Percentiles rank a stretch among this genome's conserved stretches.
Conservation (phyloP, 2,113 vertebrate genomes). For the Hydrolagus affinis region DNA sequence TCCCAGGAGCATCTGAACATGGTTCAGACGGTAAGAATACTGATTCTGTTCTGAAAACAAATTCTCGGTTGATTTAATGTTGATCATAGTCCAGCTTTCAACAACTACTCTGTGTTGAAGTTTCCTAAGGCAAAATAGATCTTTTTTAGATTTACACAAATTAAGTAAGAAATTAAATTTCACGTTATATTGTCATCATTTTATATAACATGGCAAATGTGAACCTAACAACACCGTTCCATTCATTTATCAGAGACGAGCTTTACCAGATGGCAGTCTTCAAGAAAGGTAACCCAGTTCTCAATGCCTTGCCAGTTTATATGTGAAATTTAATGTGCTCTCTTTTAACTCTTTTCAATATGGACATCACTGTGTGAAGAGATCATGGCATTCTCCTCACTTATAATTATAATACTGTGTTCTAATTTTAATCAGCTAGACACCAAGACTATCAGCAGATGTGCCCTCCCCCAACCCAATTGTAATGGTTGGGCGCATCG, state of each 20-base stretch:
- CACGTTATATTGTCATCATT: neutral
- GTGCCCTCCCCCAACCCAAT: no score
- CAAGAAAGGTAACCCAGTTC: neutral
- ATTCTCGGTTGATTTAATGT: neutral
- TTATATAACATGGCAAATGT: neutral
- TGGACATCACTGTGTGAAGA: no score
- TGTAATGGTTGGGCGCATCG: no score
- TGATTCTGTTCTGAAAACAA: neutral
- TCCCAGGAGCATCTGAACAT: slow-evolving; percentile 74
- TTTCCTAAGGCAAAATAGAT: neutral
- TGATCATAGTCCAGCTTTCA: neutral
- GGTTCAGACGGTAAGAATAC: slow-evolving; percentile 61
- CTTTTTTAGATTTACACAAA: neutral
- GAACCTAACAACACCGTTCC: neutral
- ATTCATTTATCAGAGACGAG: slow-evolving; percentile 16
- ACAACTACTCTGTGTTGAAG: neutral
- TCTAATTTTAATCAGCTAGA: no score
- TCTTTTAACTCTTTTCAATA: no score
- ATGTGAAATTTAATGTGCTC: no score
- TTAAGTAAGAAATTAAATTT: neutral
- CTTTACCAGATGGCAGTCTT: neutral
- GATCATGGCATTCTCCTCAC: no score
- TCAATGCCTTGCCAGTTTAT: neutral
- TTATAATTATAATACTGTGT: no score
- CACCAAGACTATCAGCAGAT: no score